Percentiles rank a stretch among this genome's conserved stretches.
These are phyloP conservation scores for Tachystola acroxantha DNA, from an alignment of 2,888 invertebrate genomes.

Conservation along the genomic window DNA sequence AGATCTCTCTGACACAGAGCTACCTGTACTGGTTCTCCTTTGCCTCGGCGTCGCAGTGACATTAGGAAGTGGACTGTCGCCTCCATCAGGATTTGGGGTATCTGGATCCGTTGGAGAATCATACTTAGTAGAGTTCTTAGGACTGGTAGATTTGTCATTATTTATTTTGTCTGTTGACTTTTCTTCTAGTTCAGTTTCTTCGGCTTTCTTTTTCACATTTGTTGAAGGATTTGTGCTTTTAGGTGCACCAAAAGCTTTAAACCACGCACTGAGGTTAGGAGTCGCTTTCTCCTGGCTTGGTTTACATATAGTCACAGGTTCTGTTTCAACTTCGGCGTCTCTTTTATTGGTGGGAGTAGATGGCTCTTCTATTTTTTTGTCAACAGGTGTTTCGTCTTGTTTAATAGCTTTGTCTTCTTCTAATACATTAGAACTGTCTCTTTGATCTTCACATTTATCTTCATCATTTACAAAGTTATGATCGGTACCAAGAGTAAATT, in stretches of 20 bases:
- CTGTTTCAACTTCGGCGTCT: constrained; percentile 63
- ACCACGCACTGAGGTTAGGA: constrained; percentile 94
- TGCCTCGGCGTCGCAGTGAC: constrained; percentile 68
- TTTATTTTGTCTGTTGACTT: constrained; percentile 44
- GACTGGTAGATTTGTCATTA: constrained; percentile 44
- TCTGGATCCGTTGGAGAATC: constrained; percentile 61
- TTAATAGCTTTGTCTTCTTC: constrained; percentile 8
- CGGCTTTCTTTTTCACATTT: constrained; percentile 77
- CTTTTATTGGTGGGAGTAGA: constrained; percentile 43
- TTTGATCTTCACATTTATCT: constrained; percentile 14
- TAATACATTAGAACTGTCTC: constrained; percentile 13
- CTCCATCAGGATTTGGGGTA: constrained; percentile 60
- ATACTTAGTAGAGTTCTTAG: constrained; percentile 52
- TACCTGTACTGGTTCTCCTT: constrained; percentile 87
- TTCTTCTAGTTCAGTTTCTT: constrained; percentile 71
- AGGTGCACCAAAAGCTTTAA: constrained; percentile 93
- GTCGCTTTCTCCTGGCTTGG: constrained; percentile 83
- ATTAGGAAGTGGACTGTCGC: constrained; percentile 57
- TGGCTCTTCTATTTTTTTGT: constrained; percentile 31
- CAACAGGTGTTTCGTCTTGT: constrained; percentile 24
- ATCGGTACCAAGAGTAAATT: constrained; percentile 81
- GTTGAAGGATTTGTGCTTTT: constrained; percentile 79
- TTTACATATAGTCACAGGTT: constrained; percentile 45
- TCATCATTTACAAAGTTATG: constrained; percentile 77
- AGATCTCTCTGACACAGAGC: constrained; percentile 87